Evolutionary conservation across 2,888 invertebrate species (phyloP).

Genomic region (Drosophila emarginata): DNA sequence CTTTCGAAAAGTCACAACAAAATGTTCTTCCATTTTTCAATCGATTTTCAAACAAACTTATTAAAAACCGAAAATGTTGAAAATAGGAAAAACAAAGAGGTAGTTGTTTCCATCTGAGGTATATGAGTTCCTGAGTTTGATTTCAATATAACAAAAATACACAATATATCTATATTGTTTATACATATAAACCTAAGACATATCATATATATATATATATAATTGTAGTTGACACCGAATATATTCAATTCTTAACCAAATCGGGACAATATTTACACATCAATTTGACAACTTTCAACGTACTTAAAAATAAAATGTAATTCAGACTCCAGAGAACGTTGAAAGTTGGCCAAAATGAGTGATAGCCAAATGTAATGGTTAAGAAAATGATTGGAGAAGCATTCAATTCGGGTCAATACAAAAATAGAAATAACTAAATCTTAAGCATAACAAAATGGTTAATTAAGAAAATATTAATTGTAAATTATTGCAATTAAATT

Average conservation of each 20-base stretch:
- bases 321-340: conserved; percentile 82
- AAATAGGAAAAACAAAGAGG: conserved; percentile 62
- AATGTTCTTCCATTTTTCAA: conserved; percentile 26
- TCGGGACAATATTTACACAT: background rate
- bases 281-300: conserved; percentile 46
- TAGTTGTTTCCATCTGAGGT: conserved; percentile 78
- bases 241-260: background rate
- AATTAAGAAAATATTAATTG: conserved; percentile 7
- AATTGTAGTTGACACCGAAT: background rate
- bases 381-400: background rate
- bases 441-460: conserved; percentile 4
- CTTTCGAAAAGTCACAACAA: conserved; percentile 54
- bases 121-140: conserved; percentile 82
- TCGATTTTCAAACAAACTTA: conserved; percentile 27
- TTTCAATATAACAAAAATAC: conserved; percentile 55
- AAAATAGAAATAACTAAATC: background rate
- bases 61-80: conserved; percentile 34
- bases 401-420: background rate
- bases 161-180: conserved; percentile 20
- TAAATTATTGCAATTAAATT: conserved; percentile 51
- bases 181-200: conserved; percentile 1
- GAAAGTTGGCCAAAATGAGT: conserved; percentile 10
- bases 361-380: background rate
- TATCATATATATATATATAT: conserved; percentile 22
- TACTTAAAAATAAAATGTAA: conserved; percentile 82